Evolutionary conservation across 2,113 vertebrate species (phyloP), one percentile per base, ranked within the genome.

Genomic region (Climacteris rufus): DNA sequence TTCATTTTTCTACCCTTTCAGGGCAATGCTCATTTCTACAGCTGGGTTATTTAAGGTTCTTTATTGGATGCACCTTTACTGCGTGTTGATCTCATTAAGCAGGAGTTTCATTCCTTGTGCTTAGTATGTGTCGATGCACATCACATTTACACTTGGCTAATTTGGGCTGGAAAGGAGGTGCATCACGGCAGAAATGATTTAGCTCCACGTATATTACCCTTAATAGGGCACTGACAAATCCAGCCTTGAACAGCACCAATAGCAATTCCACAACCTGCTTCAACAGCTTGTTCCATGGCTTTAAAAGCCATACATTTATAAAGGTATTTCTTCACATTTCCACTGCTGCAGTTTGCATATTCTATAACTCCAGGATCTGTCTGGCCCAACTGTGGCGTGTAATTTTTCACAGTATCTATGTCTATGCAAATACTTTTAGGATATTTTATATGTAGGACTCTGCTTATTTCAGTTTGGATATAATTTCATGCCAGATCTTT

Each of bases 181-280:
- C 63, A 86, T 85, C 63, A 24, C 39, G 66, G 91, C 70, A 95
- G 84, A 94, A 96, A 83, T 87, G 16, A 85, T 87, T 91, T 96
- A 94, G 40, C 44, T 92, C 40, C 35, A 33, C 0, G 33, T 96
- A 83, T 31, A 86, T 95, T 80, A 96, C 85, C 63, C 70, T 84
- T 96, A 96, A 93, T 78, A 94, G 70, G 68, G 53, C 47, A 63
- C 39, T 59, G 90, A 75, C 66, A 95, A 85, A 96, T 82, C 40
- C 77, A 89, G 75, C 77, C 31, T 94, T 19, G 5, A 95, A 89
- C 9, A 80, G 23, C 28, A 80, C 60, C 54, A 54, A 54, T 28
- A 83, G 63, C 74, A 87, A 83, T 93, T 94, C 49, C 42, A 92
- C 80, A 95, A 66, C 63, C 63, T 64, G 35, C 68, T 54, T 89